phyloP scores from a whole-genome alignment of 2,888 invertebrate species.

The Dendrolimus pini region DNA sequence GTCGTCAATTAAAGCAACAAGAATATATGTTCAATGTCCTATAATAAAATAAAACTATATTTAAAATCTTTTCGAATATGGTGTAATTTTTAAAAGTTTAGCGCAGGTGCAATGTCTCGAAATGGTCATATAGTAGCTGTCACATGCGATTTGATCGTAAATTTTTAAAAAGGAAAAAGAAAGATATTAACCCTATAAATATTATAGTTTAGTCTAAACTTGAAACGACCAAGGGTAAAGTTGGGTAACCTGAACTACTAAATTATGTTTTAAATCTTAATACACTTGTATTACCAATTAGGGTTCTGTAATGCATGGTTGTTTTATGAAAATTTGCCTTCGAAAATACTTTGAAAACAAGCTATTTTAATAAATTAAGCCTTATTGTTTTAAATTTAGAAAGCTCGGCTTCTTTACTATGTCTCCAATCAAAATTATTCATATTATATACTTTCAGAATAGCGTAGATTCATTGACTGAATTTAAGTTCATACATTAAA shows the following conservation, averaged over 20 bases:
- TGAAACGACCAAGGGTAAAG: conserved; percentile 4
- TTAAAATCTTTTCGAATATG: background rate
- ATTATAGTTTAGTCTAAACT: background rate
- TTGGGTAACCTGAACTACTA: conserved; percentile 2
- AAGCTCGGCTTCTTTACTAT: background rate
- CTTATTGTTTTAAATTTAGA: background rate
- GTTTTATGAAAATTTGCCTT: background rate
- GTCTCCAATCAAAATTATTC: background rate
- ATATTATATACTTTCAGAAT: background rate
- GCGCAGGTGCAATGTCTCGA: too few relatives aligned
- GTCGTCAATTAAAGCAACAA: too few relatives aligned
- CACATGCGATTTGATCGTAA: too few relatives aligned
- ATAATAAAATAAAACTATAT: conserved; percentile 3
- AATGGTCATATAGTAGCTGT: too few relatives aligned
- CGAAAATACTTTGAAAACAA: background rate
- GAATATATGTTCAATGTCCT: background rate
- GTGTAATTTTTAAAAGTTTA: conserved; percentile 1
- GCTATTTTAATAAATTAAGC: background rate
- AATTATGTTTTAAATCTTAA: conserved; percentile 1
- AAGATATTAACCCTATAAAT: background rate
- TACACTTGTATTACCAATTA: background rate
- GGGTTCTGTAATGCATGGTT: background rate
- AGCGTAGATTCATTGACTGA: background rate
- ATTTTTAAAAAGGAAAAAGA: too few relatives aligned
- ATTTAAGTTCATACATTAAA: background rate